phyloP scores from a whole-genome alignment of 2,797 vertebrate species.

The Sylvia borin region DNA sequence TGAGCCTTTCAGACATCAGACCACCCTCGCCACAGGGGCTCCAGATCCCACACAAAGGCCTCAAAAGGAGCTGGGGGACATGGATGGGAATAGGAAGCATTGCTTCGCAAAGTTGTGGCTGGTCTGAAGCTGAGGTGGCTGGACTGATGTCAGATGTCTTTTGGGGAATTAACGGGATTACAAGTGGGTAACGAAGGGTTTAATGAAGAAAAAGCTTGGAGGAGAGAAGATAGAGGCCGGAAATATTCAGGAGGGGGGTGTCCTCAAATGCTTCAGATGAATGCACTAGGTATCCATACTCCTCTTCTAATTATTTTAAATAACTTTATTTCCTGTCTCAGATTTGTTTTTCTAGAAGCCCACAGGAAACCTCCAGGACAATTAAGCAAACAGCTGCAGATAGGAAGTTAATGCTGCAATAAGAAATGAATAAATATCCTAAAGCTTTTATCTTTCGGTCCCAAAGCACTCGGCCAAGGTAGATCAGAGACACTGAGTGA shows the following conservation, averaged over 20 bases:
- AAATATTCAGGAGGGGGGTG: neutral
- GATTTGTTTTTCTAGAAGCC: conserved; percentile 35
- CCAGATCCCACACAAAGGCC: neutral
- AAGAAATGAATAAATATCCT: conserved; percentile 24
- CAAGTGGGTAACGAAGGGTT: neutral
- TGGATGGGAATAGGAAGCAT: neutral
- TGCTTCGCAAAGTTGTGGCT: neutral
- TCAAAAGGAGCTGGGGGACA: neutral
- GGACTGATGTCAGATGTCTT: neutral
- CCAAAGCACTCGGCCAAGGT: neutral
- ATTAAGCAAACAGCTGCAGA: conserved; percentile 20
- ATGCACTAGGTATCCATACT: neutral
- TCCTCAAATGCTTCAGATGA: conserved; percentile 10
- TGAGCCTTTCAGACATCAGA: neutral
- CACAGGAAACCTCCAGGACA: conserved; percentile 43
- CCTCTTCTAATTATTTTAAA: neutral
- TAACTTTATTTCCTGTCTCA: conserved; percentile 14
- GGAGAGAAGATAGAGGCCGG: neutral
- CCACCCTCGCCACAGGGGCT: fast-evolving
- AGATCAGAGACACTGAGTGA: neutral
- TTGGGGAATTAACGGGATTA: neutral
- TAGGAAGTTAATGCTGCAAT: conserved; percentile 7
- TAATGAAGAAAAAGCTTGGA: neutral
- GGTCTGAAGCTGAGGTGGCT: neutral
- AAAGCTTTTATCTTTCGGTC: conserved; percentile 30